Evolutionary conservation across 1,140 invertebrate genomes (phyloP).

Genomic region (Leptinotarsa defecta): DNA sequence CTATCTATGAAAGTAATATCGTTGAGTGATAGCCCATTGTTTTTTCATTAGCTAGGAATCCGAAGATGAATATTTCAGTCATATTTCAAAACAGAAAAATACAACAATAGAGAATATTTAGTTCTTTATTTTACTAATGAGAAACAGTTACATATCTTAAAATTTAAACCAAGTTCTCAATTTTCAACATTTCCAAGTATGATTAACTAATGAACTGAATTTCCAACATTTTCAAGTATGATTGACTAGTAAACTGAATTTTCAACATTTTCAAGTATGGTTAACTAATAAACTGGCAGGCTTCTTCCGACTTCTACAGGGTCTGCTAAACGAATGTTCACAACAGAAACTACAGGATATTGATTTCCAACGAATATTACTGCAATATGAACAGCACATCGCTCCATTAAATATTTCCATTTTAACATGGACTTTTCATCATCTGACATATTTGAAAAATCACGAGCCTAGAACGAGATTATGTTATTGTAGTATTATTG

Average conservation of each 20-base stretch:
- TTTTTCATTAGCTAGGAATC: too few species aligned
- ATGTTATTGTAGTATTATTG: too few species aligned
- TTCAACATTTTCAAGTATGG: neutral
- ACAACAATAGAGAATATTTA: too few species aligned
- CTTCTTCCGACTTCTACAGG: conserved; percentile 42
- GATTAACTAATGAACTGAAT: conserved; percentile 41
- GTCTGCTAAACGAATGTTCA: conserved; percentile 37
- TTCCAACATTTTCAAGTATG: neutral
- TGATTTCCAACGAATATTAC: conserved; percentile 45
- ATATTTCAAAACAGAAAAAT: too few species aligned
- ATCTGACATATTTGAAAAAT: conserved; percentile 54
- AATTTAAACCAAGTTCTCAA: conserved; percentile 13
- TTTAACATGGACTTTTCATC: conserved; percentile 57
- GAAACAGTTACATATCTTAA: too few species aligned
- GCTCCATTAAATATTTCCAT: conserved; percentile 61
- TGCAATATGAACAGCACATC: conserved; percentile 58
- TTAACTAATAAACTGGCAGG: conserved; percentile 45
- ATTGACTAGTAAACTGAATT: conserved; percentile 41
- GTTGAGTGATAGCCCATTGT: too few species aligned
- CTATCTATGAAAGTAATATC: too few species aligned
- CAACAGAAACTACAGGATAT: conserved; percentile 41
- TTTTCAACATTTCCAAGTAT: neutral
- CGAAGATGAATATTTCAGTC: too few species aligned
- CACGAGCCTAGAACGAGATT: conserved; percentile 35
- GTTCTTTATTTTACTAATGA: too few species aligned